Evolutionary conservation across 2,797 vertebrate species (phyloP).

Genomic region (Tenualosa ilisha): DNA sequence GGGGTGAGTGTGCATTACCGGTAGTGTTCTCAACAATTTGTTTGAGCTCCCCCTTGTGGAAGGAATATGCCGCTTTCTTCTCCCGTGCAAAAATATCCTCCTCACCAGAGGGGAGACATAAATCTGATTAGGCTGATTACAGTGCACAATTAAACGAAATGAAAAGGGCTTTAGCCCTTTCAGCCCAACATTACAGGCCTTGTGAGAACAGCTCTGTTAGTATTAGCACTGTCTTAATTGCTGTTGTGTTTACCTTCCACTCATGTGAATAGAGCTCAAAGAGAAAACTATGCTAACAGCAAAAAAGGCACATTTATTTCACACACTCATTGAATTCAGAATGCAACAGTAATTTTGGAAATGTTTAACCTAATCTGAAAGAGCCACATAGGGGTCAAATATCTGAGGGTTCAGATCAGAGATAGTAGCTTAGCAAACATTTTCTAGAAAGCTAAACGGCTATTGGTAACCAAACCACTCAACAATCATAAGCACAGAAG

Average conservation of each 20-base stretch:
- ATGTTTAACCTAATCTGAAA: background rate
- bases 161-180: constrained; percentile 59
- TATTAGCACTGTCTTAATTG: constrained; percentile 45
- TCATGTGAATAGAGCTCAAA: background rate
- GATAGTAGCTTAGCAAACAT: background rate
- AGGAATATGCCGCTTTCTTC: constrained; percentile 51
- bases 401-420: background rate
- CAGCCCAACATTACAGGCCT: constrained; percentile 52
- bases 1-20: background rate
- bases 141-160: constrained; percentile 63
- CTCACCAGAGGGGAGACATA: constrained; percentile 50
- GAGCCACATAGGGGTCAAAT: background rate
- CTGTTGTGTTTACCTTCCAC: constrained; percentile 35
- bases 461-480: background rate
- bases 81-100: background rate
- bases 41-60: constrained; percentile 64
- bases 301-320: background rate
- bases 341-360: background rate
- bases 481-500: background rate
- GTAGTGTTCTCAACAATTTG: background rate
- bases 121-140: constrained; percentile 64
- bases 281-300: background rate
- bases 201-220: constrained; percentile 41
- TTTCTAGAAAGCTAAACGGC: background rate
- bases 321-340: background rate